Evolutionary conservation across 2,113 vertebrate species (phyloP).

Genomic region (Dissostichus mawsoni): DNA sequence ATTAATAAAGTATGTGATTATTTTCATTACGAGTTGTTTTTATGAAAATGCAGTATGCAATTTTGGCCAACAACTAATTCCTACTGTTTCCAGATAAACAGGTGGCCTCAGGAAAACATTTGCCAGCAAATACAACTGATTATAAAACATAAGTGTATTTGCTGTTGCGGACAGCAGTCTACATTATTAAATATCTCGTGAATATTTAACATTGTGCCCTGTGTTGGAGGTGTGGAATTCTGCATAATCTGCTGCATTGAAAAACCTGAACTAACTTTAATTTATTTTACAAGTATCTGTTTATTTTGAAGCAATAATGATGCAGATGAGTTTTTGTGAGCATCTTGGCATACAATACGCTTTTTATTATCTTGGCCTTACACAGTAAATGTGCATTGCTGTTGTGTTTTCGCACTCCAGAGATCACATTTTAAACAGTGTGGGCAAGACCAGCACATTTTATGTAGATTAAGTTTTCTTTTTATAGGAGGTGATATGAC

Average conservation of each 20-base stretch:
- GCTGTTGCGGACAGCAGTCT: conserved; percentile 28
- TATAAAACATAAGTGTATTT: conserved; percentile 44
- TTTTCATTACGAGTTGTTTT: background rate
- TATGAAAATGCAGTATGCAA: background rate
- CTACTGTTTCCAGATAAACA: conserved; percentile 10
- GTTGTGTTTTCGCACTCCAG: too few species aligned
- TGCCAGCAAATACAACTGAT: conserved; percentile 35
- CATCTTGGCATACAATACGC: background rate
- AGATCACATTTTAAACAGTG: too few species aligned
- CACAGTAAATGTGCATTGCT: background rate
- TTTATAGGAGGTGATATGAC: background rate
- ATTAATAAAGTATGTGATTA: background rate
- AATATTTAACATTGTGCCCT: conserved; percentile 41
- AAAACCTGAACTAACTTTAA: background rate
- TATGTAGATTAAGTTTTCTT: background rate
- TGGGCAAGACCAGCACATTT: too few species aligned
- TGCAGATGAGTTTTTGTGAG: background rate
- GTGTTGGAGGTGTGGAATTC: background rate
- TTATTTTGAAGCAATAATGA: background rate
- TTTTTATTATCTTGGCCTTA: background rate
- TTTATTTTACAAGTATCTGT: background rate
- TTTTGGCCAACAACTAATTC: background rate
- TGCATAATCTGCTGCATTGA: conserved; percentile 1
- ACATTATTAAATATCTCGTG: conserved; percentile 60
- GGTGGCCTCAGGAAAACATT: conserved; percentile 30